phyloP scores from a whole-genome alignment of 1,140 invertebrate genomes.

The Bombus terrestris region DNA sequence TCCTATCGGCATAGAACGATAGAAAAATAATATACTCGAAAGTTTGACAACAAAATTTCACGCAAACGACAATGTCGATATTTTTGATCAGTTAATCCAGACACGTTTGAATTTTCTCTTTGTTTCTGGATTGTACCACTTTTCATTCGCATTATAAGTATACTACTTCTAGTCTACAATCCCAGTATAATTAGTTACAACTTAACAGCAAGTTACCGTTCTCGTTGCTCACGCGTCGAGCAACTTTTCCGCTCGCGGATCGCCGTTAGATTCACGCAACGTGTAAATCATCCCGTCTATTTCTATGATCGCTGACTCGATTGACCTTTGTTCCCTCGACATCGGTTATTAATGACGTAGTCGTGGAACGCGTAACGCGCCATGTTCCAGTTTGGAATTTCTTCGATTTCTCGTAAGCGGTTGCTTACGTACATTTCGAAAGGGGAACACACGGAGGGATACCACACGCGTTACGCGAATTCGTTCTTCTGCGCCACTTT shows the following conservation, averaged over 20 bases:
- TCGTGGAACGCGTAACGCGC: neutral
- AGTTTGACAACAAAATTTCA: too few species aligned
- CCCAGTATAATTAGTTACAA: too few species aligned
- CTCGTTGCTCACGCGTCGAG: too few species aligned
- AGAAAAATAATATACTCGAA: too few species aligned
- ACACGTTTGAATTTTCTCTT: too few species aligned
- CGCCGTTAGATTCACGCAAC: neutral
- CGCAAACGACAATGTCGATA: too few species aligned
- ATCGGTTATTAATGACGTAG: neutral
- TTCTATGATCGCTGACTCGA: neutral
- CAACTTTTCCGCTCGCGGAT: neutral
- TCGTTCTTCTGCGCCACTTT: conserved; percentile 11
- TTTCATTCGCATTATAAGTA: too few species aligned
- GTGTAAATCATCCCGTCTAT: conserved; percentile 3
- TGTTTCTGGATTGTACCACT: too few species aligned
- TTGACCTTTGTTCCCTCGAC: conserved; percentile 2
- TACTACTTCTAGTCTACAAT: too few species aligned
- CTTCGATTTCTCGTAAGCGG: conserved; percentile 3
- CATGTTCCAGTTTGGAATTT: neutral
- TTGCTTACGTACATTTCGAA: neutral
- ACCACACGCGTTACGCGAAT: neutral
- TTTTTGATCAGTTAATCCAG: too few species aligned
- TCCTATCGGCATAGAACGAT: neutral
- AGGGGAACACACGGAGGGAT: neutral
- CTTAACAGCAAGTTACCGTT: too few species aligned